These are phyloP conservation scores for Luperina testacea DNA, from an alignment of 2,888 invertebrate genomes.

Conservation along the genomic window DNA sequence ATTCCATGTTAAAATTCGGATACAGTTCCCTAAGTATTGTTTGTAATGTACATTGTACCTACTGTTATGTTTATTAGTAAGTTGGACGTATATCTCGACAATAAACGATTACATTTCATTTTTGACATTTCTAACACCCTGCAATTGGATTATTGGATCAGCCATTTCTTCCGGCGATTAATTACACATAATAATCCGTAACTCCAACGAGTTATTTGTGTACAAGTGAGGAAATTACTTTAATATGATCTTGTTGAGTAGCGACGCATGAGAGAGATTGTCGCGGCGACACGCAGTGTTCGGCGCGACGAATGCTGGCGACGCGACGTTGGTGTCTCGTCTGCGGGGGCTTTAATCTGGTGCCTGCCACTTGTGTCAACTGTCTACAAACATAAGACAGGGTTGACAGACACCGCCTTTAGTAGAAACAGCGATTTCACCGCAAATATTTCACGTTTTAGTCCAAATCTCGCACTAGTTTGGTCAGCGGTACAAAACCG, in stretches of 20 bases:
- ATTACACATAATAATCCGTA: conserved; percentile 14
- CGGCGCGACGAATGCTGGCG: background rate
- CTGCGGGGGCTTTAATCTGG: conserved; percentile 37
- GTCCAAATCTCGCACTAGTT: background rate
- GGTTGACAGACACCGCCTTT: conserved; percentile 20
- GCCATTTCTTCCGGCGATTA: conserved; percentile 11
- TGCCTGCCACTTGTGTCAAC: conserved; percentile 42
- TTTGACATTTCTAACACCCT: background rate
- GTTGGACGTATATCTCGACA: too few relatives aligned
- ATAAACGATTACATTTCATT: background rate
- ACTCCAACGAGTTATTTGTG: background rate
- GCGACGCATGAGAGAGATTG: conserved; percentile 31
- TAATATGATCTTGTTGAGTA: conserved; percentile 21
- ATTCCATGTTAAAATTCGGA: background rate
- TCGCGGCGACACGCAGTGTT: conserved; percentile 6
- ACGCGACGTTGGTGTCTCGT: conserved; percentile 11
- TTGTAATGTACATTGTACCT: too few relatives aligned
- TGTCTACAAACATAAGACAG: conserved; percentile 9
- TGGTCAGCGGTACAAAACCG: background rate
- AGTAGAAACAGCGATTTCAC: background rate
- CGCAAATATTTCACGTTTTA: background rate
- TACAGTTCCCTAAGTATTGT: background rate
- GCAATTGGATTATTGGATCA: conserved; percentile 5
- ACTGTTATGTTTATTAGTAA: too few relatives aligned
- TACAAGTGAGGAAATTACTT: conserved; percentile 32